Base-by-base conservation (phyloP, 92 coral and sea anemone species). In the Paragorgia papillata region DNA sequence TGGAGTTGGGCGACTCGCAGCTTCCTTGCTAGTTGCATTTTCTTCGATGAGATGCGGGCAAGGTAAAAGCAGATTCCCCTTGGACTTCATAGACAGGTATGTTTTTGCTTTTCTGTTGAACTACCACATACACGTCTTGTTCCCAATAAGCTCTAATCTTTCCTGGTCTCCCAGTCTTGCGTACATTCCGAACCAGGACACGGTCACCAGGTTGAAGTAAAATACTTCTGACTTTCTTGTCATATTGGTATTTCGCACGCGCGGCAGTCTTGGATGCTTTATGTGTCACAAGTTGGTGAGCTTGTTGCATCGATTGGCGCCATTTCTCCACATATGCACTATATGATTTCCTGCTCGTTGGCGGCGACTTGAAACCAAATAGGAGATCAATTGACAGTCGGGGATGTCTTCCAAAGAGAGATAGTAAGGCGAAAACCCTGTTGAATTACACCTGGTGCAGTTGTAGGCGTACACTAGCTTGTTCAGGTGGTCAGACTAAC, bases 41-140 rank as follows among this genome's bases (percentile, higher is more conserved):
- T n/a, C n/a, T n/a, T n/a, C n/a, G n/a, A 4, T 41, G 41, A 66
- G n/a, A 12, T 21, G 25, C 56, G 22, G n/a, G n/a, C n/a, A n/a
- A n/a, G n/a, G n/a, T n/a, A n/a, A n/a, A n/a, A n/a, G n/a, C 56
- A 49, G 57, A 66, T 26, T 66, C 57, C 2, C 34, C 32, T 25
- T 40, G 24, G 56, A 66, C 74, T 24, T 66, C 57, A 27, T 66
- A 66, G 6, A 66, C 74, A 14, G 74, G 74, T 0, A 40, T 31
- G 28, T 66, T 25, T 66, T 1, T 13, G 17, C 56, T 56, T 66
- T 66, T 40, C 34, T 41, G 74, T 27, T 40, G 32, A 0, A 53
- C 50, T 1, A 66, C 74, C 15, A 66, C 50, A 15, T 46, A 15
- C 53, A 46, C 53, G 14, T 46, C 53, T 6, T 46, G 14, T 15